phyloP scores from a whole-genome alignment of 1,140 invertebrate species.

The Musca vetustissima region DNA sequence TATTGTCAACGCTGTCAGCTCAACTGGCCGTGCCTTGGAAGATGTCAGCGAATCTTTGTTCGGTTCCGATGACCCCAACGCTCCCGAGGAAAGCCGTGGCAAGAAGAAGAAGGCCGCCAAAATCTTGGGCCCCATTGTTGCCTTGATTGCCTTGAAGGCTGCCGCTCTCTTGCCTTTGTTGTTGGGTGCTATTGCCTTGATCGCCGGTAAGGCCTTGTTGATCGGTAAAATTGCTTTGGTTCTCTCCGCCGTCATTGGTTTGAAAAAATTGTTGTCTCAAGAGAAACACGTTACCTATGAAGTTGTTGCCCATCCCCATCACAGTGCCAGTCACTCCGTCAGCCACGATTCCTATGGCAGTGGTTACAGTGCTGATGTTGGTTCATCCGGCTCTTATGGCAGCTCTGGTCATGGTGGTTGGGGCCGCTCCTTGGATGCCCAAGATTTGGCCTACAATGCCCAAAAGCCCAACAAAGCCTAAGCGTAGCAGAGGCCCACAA shows the following conservation, averaged over 20 bases:
- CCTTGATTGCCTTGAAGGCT: slow-evolving; percentile 74
- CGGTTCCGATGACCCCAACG: slow-evolving; percentile 57
- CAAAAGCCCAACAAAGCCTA: slow-evolving; percentile 65
- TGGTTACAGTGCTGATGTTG: slow-evolving; percentile 61
- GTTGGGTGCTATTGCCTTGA: slow-evolving; percentile 76
- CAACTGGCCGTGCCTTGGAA: slow-evolving; percentile 74
- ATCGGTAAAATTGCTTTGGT: slow-evolving; percentile 82
- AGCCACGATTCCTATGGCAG: slow-evolving; percentile 69
- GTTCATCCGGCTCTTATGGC: slow-evolving; percentile 59
- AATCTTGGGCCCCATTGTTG: slow-evolving; percentile 73
- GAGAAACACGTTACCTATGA: slow-evolving; percentile 84
- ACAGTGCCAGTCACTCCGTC: slow-evolving; percentile 63
- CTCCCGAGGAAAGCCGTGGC: slow-evolving; percentile 67
- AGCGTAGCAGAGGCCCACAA: slow-evolving; percentile 27
- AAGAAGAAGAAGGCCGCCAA: slow-evolving; percentile 82
- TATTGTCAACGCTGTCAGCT: slow-evolving; percentile 75
- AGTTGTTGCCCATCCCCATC: slow-evolving; percentile 79
- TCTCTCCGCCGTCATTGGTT: slow-evolving; percentile 76
- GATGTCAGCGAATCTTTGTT: slow-evolving; percentile 68
- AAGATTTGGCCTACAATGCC: slow-evolving; percentile 73
- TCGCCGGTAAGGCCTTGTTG: slow-evolving; percentile 80
- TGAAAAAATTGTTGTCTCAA: slow-evolving; percentile 75
- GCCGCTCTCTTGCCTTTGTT: slow-evolving; percentile 75
- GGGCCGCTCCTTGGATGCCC: slow-evolving; percentile 71
- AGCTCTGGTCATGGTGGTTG: slow-evolving; percentile 65